Evolutionary conservation across 2,797 vertebrate species (phyloP), one percentile per base, ranked within the genome.

Genomic region (Schizopygopsis pylzovi): DNA sequence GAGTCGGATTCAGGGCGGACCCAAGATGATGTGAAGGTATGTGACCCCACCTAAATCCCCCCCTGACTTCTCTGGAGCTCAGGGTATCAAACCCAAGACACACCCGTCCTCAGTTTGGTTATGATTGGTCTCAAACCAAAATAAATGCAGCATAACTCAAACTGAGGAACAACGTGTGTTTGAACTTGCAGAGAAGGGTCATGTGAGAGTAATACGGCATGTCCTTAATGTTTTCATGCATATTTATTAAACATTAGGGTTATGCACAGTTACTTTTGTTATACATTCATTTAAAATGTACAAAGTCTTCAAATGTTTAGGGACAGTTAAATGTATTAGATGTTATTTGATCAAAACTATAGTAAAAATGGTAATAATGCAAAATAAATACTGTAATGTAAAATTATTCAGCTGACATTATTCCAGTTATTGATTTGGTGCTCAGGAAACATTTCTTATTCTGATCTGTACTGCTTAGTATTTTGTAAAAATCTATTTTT

Each of bases 1-100:
- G 97, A 98, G 92, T 98, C 98, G 93, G 98, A 99, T 95, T 97
- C 99, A 93, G 97, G 95, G 93, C 96, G 95, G 95, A 96, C 97
- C 94, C 90, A 95, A 93, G 97, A 97, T 95, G 97, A 98, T 93
- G 92, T 95, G 90, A 97, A 99, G 98, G 98, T 99, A 98, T 96
- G 97, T 97, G 92, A 92, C 92, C 82, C 43, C 73, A 85, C 87
- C 85, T 20, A 52, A 85, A 28, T 13, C 65, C 75, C 22, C 25
- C 54, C 49, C 22, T 78, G 39, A 63, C 54, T 65, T 43, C 8
- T 73, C 9, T 65, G 3, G 33, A 49, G 25, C 59, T 80, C 61
- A 65, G 20, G 28, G 41, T 81, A 63, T 76, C 15, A 37, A 52
- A 45, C 45, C n/a, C 20, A 75, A 77, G 20, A 80, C 67, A 59